Conservation (phyloP, 2,113 vertebrate genomes). For the Lamprotornis superbus region DNA sequence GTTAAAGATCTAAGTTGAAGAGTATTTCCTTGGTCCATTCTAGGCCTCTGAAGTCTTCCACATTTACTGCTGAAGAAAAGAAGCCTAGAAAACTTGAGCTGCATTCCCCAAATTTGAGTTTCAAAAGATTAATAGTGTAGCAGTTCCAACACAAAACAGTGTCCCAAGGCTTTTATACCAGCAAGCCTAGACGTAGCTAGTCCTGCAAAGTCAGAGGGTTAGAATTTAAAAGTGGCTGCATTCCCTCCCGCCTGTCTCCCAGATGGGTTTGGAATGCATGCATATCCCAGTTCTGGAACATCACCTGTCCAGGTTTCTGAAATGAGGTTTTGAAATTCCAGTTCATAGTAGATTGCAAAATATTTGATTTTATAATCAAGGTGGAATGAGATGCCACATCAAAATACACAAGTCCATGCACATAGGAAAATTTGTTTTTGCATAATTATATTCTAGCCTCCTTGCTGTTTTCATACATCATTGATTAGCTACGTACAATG, state of each 20-base stretch:
- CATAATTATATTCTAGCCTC: background rate
- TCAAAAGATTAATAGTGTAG: background rate
- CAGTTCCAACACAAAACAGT: background rate
- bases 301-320: background rate
- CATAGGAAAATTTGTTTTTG: background rate
- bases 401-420: background rate
- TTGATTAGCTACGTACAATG: background rate
- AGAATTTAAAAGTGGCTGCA: background rate
- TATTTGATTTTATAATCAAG: slow-evolving; percentile 12
- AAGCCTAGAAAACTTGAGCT: background rate
- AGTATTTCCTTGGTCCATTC: background rate
- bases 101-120: background rate
- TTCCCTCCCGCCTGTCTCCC: background rate
- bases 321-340: background rate
- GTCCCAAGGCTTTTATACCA: background rate
- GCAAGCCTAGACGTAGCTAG: background rate
- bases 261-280: background rate
- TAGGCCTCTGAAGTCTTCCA: background rate
- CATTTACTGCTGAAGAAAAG: background rate
- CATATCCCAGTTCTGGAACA: background rate
- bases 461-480: background rate
- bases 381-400: background rate
- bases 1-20: background rate
- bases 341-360: background rate
- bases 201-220: background rate